Evolutionary conservation across 1,140 invertebrate species (phyloP), one percentile per base, ranked within the genome.

Genomic region (Zaprionus taronus): DNA sequence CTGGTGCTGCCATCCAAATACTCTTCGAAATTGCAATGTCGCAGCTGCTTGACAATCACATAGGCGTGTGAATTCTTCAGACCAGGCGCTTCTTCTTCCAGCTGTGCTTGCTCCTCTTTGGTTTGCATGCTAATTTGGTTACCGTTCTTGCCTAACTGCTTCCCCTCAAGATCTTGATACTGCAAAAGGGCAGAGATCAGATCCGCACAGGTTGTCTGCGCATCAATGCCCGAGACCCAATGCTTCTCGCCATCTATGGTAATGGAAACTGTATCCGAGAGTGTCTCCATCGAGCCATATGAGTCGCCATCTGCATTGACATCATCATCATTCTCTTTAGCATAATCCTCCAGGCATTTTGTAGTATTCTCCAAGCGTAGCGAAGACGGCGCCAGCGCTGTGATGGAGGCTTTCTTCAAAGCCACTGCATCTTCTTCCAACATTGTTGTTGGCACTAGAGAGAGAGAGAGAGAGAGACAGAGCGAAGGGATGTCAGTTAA

Each of bases 131-230:
- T 57, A 58, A 67, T 76, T 71, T 65, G 67, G 72, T 61, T 75
- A 22, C 38, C 34, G 3, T 6, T 6, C 38, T 41, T 49, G 41
- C 26, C 41, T 26, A 34, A 11, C 9, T 15, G 58, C 63, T 49
- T 49, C 41, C 62, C 49, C n/a, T 77, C 65, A 31, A 53, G 17
- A 22, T 74, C 38, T 61, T 73, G 72, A 61, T 79, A 71, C 17
- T 69, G 55, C 9, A 96, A 91, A 11, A 97, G 92, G 0, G 96
- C 96, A 65, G 95, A 94, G 53, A 97, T 95, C 60, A 97, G 94
- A 91, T 97, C 96, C 44, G 95, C 94, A 84, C 96, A 97, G 1
- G 96, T 97, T 3, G 97, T 97, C 58, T 95, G 94, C 12, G 95
- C 94, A 17, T 95, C 94, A 6, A 97, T 94, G 11, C 97, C 96